Evolutionary conservation across 2,113 vertebrate species (phyloP).

Genomic region (Rostratula benghalensis): DNA sequence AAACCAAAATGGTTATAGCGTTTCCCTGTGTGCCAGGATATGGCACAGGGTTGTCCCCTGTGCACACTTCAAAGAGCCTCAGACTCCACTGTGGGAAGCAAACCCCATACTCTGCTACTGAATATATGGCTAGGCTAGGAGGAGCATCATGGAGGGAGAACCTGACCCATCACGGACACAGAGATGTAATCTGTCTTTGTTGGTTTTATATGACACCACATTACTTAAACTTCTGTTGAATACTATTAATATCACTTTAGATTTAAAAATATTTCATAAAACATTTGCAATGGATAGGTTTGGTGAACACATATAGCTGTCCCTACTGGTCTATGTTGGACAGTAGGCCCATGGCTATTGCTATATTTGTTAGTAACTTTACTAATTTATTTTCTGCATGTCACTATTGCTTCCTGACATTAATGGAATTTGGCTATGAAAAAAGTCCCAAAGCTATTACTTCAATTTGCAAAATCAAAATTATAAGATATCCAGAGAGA

Average conservation of each 20-base stretch:
- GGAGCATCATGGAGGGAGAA: rapidly evolving
- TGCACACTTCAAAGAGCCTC: rapidly evolving
- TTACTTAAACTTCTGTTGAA: not conserved
- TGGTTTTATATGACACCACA: not conserved
- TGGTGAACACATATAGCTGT: not conserved
- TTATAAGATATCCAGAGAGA: not conserved
- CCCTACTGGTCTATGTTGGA: not conserved
- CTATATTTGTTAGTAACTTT: not conserved
- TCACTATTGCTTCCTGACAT: rapidly evolving
- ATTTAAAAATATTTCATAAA: not conserved
- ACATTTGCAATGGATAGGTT: not conserved
- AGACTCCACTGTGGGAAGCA: not conserved
- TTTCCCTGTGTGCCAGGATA: not conserved
- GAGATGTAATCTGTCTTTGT: not conserved
- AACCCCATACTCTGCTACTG: not conserved
- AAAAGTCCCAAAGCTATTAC: rapidly evolving
- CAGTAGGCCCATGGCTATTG: not conserved
- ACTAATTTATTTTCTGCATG: not conserved
- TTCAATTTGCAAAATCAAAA: not conserved
- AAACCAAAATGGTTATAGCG: not conserved
- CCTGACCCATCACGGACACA: not conserved
- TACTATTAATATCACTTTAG: not conserved
- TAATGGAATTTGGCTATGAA: not conserved
- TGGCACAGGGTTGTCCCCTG: not conserved
- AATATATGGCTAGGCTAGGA: not conserved